Conservation (phyloP, 2,113 vertebrate species). For the Galbula dea region DNA sequence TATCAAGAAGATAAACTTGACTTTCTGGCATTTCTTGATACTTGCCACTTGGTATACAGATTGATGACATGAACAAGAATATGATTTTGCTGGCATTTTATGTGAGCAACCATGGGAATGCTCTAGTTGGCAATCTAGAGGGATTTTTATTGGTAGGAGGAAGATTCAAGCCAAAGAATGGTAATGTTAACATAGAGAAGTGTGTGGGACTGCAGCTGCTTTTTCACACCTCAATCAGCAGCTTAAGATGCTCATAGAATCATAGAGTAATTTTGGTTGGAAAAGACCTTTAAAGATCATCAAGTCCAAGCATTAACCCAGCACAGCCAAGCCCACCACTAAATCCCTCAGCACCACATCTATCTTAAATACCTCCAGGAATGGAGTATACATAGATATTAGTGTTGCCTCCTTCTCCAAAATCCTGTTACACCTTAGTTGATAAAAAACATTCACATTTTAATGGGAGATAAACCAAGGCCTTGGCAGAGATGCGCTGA, state of each 20-base stretch:
- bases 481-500: no score
- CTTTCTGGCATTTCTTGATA: not conserved
- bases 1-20: not conserved
- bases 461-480: no score
- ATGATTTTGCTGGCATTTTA: not conserved
- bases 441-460: no score
- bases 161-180: not conserved
- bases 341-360: no score
- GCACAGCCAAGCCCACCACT: no score
- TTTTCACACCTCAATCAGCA: not conserved
- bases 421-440: no score
- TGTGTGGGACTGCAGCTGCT: not conserved
- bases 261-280: no score
- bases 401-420: no score
- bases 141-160: rapidly evolving
- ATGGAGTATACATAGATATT: no score
- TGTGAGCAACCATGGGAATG: not conserved
- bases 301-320: no score
- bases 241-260: not conserved
- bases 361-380: no score
- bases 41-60: not conserved
- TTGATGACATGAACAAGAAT: not conserved
- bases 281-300: no score
- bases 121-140: not conserved
- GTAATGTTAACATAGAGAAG: not conserved